phyloP scores from a whole-genome alignment of 2,888 invertebrate species.

The Folsomia manolachei region DNA sequence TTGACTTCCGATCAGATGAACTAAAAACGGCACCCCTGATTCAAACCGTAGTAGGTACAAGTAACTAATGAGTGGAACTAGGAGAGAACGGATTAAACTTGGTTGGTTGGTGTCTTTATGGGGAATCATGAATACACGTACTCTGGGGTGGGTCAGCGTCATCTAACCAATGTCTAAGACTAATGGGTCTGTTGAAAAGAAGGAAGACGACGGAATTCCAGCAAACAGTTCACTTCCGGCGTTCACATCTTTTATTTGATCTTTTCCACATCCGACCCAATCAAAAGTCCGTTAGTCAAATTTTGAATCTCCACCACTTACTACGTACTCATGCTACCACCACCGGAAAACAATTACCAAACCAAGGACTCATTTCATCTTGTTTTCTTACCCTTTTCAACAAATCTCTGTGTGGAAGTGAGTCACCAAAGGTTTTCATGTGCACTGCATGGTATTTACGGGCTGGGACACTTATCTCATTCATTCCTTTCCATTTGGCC shows the following conservation, averaged over 20 bases:
- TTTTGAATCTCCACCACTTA: slow-evolving; percentile 4
- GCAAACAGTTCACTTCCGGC: slow-evolving; percentile 20
- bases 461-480: no score
- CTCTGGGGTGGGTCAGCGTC: not conserved
- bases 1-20: not conserved
- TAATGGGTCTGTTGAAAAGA: slow-evolving; percentile 3
- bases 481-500: no score
- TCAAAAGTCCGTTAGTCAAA: slow-evolving; percentile 19
- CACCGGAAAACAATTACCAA: slow-evolving; percentile 4
- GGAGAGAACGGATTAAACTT: not conserved
- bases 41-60: not conserved
- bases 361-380: slow-evolving; percentile 4
- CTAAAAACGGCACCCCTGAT: not conserved
- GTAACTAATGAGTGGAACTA: not conserved
- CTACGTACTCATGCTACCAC: no score
- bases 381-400: not conserved
- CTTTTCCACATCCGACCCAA: slow-evolving; percentile 13
- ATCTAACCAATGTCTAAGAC: not conserved
- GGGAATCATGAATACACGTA: no score
- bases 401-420: not conserved
- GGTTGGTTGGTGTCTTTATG: not conserved
- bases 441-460: no score
- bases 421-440: no score
- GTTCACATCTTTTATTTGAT: slow-evolving; percentile 5
- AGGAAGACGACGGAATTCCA: slow-evolving; percentile 14